Conservation (phyloP, 2,888 invertebrate genomes). For the Lathronympha strigana region DNA sequence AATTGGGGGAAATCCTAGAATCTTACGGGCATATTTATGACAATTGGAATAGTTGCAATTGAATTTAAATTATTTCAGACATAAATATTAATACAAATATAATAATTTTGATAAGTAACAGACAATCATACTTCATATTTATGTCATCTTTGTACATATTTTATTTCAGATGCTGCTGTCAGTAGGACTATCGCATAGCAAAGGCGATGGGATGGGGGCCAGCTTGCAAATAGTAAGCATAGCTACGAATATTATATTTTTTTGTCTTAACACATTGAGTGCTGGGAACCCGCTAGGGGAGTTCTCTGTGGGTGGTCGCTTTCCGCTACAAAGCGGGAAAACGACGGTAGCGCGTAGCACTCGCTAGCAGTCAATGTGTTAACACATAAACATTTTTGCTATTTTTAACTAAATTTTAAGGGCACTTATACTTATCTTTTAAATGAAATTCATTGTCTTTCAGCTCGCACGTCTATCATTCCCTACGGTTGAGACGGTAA, state of each 20-base stretch:
- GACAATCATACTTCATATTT: not conserved
- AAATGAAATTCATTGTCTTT: slow-evolving; percentile 39
- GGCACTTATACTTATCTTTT: not conserved
- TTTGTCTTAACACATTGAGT: not conserved
- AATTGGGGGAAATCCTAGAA: no score
- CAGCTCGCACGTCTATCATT: slow-evolving; percentile 73
- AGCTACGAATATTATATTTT: not conserved
- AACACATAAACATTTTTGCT: not conserved
- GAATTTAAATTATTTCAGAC: no score
- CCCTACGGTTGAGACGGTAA: slow-evolving; percentile 72
- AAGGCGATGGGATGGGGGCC: slow-evolving; percentile 22
- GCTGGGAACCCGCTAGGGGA: not conserved
- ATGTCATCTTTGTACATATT: not conserved
- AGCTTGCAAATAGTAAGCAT: slow-evolving; percentile 31
- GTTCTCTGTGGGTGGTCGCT: no score
- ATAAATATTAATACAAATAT: no score
- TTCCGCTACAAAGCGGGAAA: no score
- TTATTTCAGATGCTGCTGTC: slow-evolving; percentile 12
- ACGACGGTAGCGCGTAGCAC: no score
- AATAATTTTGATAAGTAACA: no score
- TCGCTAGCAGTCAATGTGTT: not conserved
- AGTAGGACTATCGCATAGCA: not conserved
- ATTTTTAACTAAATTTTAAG: not conserved
- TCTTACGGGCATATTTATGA: no score
- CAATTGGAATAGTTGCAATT: no score